Conservation (phyloP, 1,140 invertebrate species). For the Drosophila cardini region DNA sequence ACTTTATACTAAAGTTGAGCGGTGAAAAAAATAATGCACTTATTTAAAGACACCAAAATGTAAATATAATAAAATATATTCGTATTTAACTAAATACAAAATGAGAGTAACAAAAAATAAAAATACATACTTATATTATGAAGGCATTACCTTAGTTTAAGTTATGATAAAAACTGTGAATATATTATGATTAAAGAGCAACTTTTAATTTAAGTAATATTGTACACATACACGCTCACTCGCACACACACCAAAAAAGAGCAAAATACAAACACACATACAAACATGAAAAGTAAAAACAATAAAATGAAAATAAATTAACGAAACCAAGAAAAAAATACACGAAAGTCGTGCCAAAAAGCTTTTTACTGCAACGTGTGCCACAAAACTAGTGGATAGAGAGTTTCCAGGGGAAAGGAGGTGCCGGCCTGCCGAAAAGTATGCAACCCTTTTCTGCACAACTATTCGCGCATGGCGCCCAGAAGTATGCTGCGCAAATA, state of each 20-base stretch:
- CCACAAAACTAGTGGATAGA: conserved; percentile 24
- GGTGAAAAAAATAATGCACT: conserved; percentile 27
- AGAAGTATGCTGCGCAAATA: conserved; percentile 76
- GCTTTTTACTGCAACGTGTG: conserved; percentile 70
- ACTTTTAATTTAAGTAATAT: conserved; percentile 73
- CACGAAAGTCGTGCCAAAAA: conserved; percentile 63
- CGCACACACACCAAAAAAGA: conserved; percentile 25
- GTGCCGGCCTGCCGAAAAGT: conserved; percentile 46
- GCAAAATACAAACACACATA: conserved; percentile 25
- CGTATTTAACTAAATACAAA: conserved; percentile 35
- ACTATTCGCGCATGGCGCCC: conserved; percentile 50
- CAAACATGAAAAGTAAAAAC: conserved; percentile 44
- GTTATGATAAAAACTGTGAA: conserved; percentile 68
- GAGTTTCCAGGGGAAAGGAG: no score
- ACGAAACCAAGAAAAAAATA: conserved; percentile 37
- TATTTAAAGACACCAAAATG: conserved; percentile 42
- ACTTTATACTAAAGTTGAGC: conserved; percentile 33
- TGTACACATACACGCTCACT: conserved; percentile 37
- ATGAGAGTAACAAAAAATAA: conserved; percentile 21
- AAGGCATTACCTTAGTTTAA: conserved; percentile 66
- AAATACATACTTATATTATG: conserved; percentile 28
- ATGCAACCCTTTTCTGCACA: conserved; percentile 46
- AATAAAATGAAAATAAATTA: conserved; percentile 61
- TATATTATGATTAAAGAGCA: conserved; percentile 76
- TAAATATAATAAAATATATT: conserved; percentile 50